Conservation (phyloP, 2,888 invertebrate genomes). For the Caenorhabditis doughertyi region DNA sequence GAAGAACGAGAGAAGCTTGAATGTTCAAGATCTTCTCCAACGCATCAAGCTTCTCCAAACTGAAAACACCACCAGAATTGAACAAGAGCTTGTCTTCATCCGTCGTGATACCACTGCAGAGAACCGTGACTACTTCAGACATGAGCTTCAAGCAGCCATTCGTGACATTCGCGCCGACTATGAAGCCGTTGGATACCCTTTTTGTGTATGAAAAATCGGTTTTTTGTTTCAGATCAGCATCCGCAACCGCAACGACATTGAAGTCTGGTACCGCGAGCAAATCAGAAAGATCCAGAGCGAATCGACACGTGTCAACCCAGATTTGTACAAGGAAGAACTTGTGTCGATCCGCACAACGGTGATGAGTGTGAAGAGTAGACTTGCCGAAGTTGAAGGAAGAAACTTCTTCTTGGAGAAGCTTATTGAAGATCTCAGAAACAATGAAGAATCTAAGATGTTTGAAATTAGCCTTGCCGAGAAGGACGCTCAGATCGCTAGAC, state of each 20-base stretch:
- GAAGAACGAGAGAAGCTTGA: slow-evolving; percentile 51
- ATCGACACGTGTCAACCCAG: slow-evolving; percentile 12
- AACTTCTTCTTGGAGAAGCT: slow-evolving; percentile 50
- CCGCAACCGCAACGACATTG: slow-evolving; percentile 52
- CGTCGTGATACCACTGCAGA: slow-evolving; percentile 85
- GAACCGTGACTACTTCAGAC: slow-evolving; percentile 85
- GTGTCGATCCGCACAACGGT: slow-evolving; percentile 44
- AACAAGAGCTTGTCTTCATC: slow-evolving; percentile 66
- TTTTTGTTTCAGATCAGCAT: slow-evolving; percentile 45
- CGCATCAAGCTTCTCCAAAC: slow-evolving; percentile 56
- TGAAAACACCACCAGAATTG: slow-evolving; percentile 58
- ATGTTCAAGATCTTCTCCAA: slow-evolving; percentile 51
- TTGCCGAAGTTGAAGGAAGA: slow-evolving; percentile 59
- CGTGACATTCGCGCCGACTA: slow-evolving; percentile 85
- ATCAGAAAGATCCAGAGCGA: slow-evolving; percentile 50
- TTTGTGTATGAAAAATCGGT: neutral
- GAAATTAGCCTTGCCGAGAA: slow-evolving; percentile 53
- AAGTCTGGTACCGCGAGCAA: slow-evolving; percentile 56
- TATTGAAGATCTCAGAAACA: slow-evolving; percentile 36
- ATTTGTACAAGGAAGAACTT: slow-evolving; percentile 57
- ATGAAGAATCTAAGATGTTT: slow-evolving; percentile 43
- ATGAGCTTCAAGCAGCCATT: slow-evolving; percentile 84
- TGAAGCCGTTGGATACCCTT: slow-evolving; percentile 79
- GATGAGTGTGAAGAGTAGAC: slow-evolving; percentile 20
- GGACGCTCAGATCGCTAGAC: slow-evolving; percentile 44